Percentiles rank a stretch among this genome's conserved stretches.
phyloP scores from a whole-genome alignment of 2,888 invertebrate genomes.

The Clistopyga incitator region DNA sequence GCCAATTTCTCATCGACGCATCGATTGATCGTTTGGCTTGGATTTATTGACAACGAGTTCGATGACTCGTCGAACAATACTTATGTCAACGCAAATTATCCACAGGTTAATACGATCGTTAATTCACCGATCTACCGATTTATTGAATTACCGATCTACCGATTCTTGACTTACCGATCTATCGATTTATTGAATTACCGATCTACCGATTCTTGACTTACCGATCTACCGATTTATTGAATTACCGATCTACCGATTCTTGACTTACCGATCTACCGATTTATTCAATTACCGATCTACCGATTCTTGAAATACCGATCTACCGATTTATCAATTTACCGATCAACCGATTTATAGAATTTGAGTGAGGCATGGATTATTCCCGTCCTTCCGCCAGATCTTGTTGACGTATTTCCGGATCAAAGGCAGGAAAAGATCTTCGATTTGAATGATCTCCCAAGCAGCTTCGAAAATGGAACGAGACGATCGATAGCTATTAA shows the following conservation, averaged over 20 bases:
- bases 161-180: no score
- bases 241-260: no score
- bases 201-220: no score
- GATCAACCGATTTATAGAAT: constrained; percentile 77
- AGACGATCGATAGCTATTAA: constrained; percentile 76
- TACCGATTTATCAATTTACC: no score
- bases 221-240: no score
- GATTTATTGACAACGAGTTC: constrained; percentile 76
- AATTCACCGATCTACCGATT: no score
- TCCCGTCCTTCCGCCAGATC: constrained; percentile 86
- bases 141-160: no score
- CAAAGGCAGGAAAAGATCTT: constrained; percentile 85
- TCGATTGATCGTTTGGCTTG: constrained; percentile 85
- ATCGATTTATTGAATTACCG: no score
- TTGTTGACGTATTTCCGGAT: constrained; percentile 87
- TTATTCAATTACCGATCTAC: no score
- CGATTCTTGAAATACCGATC: no score
- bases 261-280: no score
- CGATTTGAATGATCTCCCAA: constrained; percentile 76
- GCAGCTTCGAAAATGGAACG: constrained; percentile 68
- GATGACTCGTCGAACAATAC: constrained; percentile 28
- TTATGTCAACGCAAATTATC: constrained; percentile 7
- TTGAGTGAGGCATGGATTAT: constrained; percentile 87
- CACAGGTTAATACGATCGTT: constrained; percentile 36
- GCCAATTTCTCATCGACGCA: constrained; percentile 85